Conservation (phyloP, 1,140 invertebrate species). For the Heliconius nattereri region DNA sequence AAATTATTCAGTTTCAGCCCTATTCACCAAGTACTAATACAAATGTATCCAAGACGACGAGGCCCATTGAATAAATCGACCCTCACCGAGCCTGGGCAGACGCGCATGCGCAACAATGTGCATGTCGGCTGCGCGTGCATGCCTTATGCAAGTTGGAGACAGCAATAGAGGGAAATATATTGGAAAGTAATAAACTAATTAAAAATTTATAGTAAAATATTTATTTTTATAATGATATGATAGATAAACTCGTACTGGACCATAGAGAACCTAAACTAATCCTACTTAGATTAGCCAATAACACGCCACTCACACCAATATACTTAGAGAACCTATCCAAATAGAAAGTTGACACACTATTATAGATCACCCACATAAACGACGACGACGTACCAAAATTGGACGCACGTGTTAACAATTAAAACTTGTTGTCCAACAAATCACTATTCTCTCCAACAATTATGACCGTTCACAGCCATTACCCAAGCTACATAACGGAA, state of each 20-base stretch:
- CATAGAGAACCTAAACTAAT: too few relatives aligned
- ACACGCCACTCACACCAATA: too few relatives aligned
- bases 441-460: conserved; percentile 65
- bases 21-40: conserved; percentile 52
- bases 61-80: conserved; percentile 69
- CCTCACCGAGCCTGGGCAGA: conserved; percentile 45
- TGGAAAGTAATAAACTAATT: not conserved
- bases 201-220: not conserved
- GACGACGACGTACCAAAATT: conserved; percentile 49
- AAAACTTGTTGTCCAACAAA: conserved; percentile 67
- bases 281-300: too few relatives aligned
- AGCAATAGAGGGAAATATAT: not conserved
- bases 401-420: conserved; percentile 77
- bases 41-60: conserved; percentile 57
- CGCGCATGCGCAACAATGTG: conserved; percentile 43
- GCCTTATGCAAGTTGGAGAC: conserved; percentile 30
- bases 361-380: conserved; percentile 50
- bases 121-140: conserved; percentile 46
- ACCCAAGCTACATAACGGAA: conserved; percentile 67
- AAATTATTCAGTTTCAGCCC: conserved; percentile 39
- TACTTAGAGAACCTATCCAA: conserved; percentile 39
- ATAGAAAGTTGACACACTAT: conserved; percentile 59
- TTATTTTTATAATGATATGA: too few relatives aligned
- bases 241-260: too few relatives aligned
- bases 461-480: conserved; percentile 70